phyloP scores from a whole-genome alignment of 1,140 invertebrate species.

The Bacillus rossius region DNA sequence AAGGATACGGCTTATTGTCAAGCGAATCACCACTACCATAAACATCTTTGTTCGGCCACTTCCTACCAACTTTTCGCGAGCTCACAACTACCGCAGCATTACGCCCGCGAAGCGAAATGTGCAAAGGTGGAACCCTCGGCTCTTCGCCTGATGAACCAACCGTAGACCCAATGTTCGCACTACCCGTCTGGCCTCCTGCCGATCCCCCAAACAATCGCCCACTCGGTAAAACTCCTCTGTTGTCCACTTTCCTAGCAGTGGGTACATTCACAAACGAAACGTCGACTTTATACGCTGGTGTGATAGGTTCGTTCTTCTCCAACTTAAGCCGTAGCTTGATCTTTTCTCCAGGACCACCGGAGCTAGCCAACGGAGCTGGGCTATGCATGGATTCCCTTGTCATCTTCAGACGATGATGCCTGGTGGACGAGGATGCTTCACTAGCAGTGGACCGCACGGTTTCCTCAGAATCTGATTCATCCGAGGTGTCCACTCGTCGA shows the following conservation, averaged over 20 bases:
- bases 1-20: background rate
- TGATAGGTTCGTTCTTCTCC: slow-evolving; percentile 72
- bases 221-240: slow-evolving; percentile 1
- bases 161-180: background rate
- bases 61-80: slow-evolving; percentile 52
- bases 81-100: slow-evolving; percentile 85
- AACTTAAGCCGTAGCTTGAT: slow-evolving; percentile 78
- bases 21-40: slow-evolving; percentile 4
- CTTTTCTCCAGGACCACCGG: slow-evolving; percentile 55
- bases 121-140: slow-evolving; percentile 78
- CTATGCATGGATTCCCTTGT: slow-evolving; percentile 17
- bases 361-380: slow-evolving; percentile 20
- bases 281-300: slow-evolving; percentile 73
- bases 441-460: slow-evolving; percentile 50
- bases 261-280: slow-evolving; percentile 61
- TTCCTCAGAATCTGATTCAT: slow-evolving; percentile 59
- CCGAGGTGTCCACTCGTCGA: slow-evolving; percentile 46
- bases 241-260: slow-evolving; percentile 22
- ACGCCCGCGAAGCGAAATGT: slow-evolving; percentile 78
- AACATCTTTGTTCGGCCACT: slow-evolving; percentile 20
- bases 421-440: slow-evolving; percentile 31
- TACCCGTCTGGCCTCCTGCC: slow-evolving; percentile 6
- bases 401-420: slow-evolving; percentile 7
- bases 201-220: slow-evolving; percentile 6
- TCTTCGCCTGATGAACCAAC: slow-evolving; percentile 48